phyloP scores from a whole-genome alignment of 2,797 vertebrate species.

The Euphonia xanthogaster region DNA sequence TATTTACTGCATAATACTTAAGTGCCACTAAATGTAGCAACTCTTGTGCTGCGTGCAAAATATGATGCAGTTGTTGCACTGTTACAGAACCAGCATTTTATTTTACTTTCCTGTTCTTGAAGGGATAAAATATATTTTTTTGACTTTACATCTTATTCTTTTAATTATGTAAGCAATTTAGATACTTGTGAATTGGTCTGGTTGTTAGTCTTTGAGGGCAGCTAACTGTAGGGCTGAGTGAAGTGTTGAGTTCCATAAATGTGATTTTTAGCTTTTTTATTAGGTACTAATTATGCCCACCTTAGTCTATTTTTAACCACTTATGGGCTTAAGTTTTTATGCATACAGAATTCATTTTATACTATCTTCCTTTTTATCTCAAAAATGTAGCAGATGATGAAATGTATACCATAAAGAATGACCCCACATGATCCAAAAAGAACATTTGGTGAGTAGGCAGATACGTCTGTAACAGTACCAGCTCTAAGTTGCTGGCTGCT shows the following conservation, averaged over 20 bases:
- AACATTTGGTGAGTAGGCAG: neutral
- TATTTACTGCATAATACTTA: conserved; percentile 75
- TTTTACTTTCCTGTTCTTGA: conserved; percentile 54
- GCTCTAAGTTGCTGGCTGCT: neutral
- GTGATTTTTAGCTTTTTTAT: neutral
- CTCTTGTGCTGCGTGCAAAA: conserved; percentile 56
- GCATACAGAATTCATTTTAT: neutral
- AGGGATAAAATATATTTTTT: conserved; percentile 53
- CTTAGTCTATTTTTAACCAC: neutral
- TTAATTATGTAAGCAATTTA: neutral
- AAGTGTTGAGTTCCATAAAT: conserved; percentile 18
- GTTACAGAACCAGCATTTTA: conserved; percentile 64
- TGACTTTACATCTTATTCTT: conserved; percentile 30
- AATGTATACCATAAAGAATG: neutral
- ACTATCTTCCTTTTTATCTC: neutral
- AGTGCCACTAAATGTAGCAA: conserved; percentile 78
- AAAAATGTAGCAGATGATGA: conserved; percentile 17
- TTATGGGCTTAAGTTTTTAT: conserved; percentile 8
- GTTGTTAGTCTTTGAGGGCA: conserved; percentile 30
- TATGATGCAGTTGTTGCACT: conserved; percentile 64
- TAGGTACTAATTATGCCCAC: conserved; percentile 21
- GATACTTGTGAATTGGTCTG: conserved; percentile 63
- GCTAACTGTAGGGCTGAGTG: neutral
- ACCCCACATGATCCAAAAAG: neutral
- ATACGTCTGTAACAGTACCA: neutral